Conservation (phyloP, 2,797 vertebrate species). For the Acipenser transmontanus region DNA sequence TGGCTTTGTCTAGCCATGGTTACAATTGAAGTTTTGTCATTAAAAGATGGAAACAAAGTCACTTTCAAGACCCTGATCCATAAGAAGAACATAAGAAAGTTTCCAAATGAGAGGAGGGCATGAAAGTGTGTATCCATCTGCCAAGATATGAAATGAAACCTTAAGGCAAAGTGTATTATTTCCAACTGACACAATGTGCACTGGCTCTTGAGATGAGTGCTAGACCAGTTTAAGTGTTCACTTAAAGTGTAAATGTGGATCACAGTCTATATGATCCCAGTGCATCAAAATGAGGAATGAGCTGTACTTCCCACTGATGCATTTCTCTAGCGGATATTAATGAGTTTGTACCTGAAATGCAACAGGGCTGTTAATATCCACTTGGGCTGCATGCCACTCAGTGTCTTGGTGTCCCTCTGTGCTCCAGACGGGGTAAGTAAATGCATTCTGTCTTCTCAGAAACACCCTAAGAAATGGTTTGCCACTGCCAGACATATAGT, state of each 20-base stretch:
- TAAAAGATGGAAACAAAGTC: no score
- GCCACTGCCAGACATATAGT: background rate
- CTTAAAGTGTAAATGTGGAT: background rate
- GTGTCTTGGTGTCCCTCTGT: constrained; percentile 1
- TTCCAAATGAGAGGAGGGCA: no score
- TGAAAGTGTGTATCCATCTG: no score
- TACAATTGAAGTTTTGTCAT: no score
- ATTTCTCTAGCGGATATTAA: no score
- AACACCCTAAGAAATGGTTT: background rate
- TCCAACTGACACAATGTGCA: no score
- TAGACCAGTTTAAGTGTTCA: background rate
- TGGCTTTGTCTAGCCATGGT: no score
- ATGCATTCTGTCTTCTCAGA: background rate
- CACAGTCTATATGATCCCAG: background rate
- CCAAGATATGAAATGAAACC: no score
- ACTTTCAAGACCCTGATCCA: no score
- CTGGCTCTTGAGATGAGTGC: background rate
- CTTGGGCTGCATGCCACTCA: background rate
- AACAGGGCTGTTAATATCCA: background rate
- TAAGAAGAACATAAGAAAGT: no score
- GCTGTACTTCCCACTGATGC: no score
- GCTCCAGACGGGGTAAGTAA: constrained; percentile 5
- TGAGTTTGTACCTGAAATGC: background rate
- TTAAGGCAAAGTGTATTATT: no score
- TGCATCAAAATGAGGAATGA: background rate